Evolutionary conservation across 2,888 invertebrate genomes (phyloP).

Genomic region (Euproctis similis): DNA sequence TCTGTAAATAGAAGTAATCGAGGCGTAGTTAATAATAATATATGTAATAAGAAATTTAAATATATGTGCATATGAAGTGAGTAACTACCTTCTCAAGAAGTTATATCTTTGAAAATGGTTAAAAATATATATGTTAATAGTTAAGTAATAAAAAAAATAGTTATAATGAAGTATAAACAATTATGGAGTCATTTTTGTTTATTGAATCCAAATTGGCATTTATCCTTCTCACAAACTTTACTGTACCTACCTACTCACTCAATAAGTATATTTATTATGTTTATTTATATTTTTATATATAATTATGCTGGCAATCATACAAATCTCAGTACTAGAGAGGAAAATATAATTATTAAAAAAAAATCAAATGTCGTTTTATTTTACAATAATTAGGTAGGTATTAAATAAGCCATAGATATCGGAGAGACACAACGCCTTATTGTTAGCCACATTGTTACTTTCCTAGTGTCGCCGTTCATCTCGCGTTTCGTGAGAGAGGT

Average conservation of each 20-base stretch:
- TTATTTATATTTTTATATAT: slow-evolving; percentile 41
- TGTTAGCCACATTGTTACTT: too few species aligned
- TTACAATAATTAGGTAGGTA: slow-evolving; percentile 10
- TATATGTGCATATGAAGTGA: slow-evolving; percentile 22
- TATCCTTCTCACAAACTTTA: too few species aligned
- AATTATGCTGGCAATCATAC: slow-evolving; percentile 46
- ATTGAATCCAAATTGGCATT: too few species aligned
- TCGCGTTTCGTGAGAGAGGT: too few species aligned
- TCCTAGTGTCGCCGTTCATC: too few species aligned
- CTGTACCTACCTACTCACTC: slow-evolving; percentile 11
- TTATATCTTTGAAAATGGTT: too few species aligned
- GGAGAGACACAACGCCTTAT: too few species aligned
- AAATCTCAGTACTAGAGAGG: slow-evolving; percentile 46
- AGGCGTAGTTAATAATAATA: slow-evolving; percentile 32
- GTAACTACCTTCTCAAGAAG: not conserved
- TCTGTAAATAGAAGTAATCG: slow-evolving; percentile 46
- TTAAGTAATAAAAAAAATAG: too few species aligned
- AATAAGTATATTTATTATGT: slow-evolving; percentile 20
- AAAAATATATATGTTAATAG: too few species aligned
- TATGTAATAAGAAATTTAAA: slow-evolving; percentile 31
- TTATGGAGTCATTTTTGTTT: too few species aligned
- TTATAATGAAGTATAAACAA: too few species aligned
- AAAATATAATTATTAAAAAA: slow-evolving; percentile 57
- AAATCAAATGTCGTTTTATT: slow-evolving; percentile 36
- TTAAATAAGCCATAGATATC: too few species aligned